A percentile compares a stretch with the other conserved stretches of the same genome.
phyloP scores from a whole-genome alignment of 2,888 invertebrate genomes.

The Microdon myrmicae region DNA sequence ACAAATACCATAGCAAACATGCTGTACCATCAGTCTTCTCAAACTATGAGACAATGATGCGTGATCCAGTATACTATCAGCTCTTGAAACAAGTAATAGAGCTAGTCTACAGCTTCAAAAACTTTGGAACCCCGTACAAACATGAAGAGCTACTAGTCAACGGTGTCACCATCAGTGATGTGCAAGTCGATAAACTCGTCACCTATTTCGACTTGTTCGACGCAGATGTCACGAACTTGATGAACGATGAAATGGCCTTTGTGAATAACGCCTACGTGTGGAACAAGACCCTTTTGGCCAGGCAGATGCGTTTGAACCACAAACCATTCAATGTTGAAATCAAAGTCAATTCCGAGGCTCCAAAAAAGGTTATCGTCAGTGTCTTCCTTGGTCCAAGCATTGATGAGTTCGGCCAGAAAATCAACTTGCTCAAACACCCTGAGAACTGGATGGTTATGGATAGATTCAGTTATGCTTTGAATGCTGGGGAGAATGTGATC shows the following conservation, averaged over 20 bases:
- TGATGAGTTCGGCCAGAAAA: slow-evolving; percentile 70
- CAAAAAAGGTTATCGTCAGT: slow-evolving; percentile 72
- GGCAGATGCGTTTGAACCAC: slow-evolving; percentile 74
- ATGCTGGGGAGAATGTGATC: slow-evolving; percentile 74
- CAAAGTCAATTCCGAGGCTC: slow-evolving; percentile 70
- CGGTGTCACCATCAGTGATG: slow-evolving; percentile 73
- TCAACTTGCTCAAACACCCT: slow-evolving; percentile 72
- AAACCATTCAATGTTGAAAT: slow-evolving; percentile 72
- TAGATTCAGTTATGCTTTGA: slow-evolving; percentile 72
- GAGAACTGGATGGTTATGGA: slow-evolving; percentile 75
- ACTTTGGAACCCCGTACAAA: slow-evolving; percentile 72
- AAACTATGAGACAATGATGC: slow-evolving; percentile 74
- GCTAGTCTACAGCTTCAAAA: slow-evolving; percentile 72
- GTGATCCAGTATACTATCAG: slow-evolving; percentile 79
- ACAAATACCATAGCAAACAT: slow-evolving; percentile 50
- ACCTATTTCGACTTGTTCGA: slow-evolving; percentile 78
- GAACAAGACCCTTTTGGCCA: slow-evolving; percentile 68
- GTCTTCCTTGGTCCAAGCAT: slow-evolving; percentile 78
- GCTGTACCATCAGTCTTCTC: slow-evolving; percentile 73
- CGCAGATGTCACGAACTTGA: slow-evolving; percentile 73
- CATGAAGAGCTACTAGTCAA: slow-evolving; percentile 72
- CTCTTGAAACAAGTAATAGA: slow-evolving; percentile 73
- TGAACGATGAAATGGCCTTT: slow-evolving; percentile 68
- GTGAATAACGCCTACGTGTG: slow-evolving; percentile 62
- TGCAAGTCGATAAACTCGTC: slow-evolving; percentile 74